A percentile compares a stretch with the other conserved stretches of the same genome.
Conservation (phyloP, 1,140 invertebrate genomes). For the Dufourea novaeangliae region DNA sequence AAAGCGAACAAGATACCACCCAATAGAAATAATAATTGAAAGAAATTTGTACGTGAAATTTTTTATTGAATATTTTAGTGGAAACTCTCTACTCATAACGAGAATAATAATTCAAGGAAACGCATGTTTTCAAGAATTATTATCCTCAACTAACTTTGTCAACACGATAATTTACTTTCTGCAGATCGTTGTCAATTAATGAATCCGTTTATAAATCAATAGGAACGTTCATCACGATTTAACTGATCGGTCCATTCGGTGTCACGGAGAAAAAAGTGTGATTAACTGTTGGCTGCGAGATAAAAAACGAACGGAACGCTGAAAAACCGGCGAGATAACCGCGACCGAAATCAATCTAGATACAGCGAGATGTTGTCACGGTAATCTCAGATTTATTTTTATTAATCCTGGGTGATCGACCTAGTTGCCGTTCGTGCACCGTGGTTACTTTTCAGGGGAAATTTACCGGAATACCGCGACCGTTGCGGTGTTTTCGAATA, state of each 20-base stretch:
- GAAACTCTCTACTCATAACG: too few species aligned
- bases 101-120: too few species aligned
- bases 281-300: background rate
- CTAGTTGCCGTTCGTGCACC: constrained; percentile 21
- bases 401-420: constrained; percentile 36
- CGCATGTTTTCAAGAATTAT: too few species aligned
- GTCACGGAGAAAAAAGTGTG: background rate
- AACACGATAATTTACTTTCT: too few species aligned
- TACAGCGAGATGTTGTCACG: background rate
- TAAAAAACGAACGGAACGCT: background rate
- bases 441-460: constrained; percentile 19
- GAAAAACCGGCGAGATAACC: background rate
- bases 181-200: too few species aligned
- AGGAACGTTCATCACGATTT: background rate
- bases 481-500: constrained; percentile 42
- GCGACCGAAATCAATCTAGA: constrained; percentile 34
- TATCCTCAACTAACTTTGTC: too few species aligned
- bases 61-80: too few species aligned
- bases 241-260: background rate
- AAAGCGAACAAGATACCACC: too few species aligned
- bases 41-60: too few species aligned
- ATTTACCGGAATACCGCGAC: constrained; percentile 36
- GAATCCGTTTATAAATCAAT: too few species aligned
- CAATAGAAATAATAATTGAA: too few species aligned
- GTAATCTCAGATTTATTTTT: constrained; percentile 46